phyloP scores from a whole-genome alignment of 2,888 invertebrate genomes.

The Unio pictorum region DNA sequence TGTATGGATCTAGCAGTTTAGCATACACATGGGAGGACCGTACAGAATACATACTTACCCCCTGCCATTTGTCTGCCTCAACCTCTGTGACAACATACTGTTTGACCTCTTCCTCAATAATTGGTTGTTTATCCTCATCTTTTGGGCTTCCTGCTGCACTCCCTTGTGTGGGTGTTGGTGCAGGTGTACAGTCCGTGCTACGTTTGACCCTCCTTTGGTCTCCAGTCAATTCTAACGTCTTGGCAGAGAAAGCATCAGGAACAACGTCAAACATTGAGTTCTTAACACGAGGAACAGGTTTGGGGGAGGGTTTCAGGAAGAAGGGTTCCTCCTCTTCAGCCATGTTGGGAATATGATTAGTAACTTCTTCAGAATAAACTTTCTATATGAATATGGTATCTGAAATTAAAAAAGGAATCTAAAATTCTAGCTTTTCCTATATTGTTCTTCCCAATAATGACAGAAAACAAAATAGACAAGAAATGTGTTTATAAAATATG shows the following conservation, averaged over 20 bases:
- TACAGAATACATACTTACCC: slow-evolving; percentile 31
- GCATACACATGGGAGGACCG: no score
- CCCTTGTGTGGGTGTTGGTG: slow-evolving; percentile 7
- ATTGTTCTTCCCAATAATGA: no score
- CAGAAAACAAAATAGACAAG: no score
- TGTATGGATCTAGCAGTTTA: no score
- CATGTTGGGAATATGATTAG: slow-evolving; percentile 17
- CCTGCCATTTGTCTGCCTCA: slow-evolving; percentile 42
- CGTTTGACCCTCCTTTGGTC: slow-evolving; percentile 31
- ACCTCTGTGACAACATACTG: slow-evolving; percentile 39
- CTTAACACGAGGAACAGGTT: slow-evolving; percentile 53
- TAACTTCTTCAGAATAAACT: no score
- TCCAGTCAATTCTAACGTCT: slow-evolving; percentile 51
- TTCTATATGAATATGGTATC: no score
- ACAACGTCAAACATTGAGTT: slow-evolving; percentile 57
- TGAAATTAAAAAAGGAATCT: no score
- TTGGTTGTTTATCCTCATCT: slow-evolving; percentile 6
- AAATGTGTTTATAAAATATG: no score
- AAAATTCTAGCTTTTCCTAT: no score
- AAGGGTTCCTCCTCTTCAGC: slow-evolving; percentile 55
- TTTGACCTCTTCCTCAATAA: slow-evolving; percentile 25
- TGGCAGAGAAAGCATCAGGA: slow-evolving; percentile 57
- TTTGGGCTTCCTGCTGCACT: not conserved
- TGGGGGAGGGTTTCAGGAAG: slow-evolving; percentile 54
- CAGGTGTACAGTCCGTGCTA: slow-evolving; percentile 7